Percentiles rank a stretch among this genome's conserved stretches.
Conservation (phyloP, 2,888 invertebrate genomes). For the Ophion slaviceki region DNA sequence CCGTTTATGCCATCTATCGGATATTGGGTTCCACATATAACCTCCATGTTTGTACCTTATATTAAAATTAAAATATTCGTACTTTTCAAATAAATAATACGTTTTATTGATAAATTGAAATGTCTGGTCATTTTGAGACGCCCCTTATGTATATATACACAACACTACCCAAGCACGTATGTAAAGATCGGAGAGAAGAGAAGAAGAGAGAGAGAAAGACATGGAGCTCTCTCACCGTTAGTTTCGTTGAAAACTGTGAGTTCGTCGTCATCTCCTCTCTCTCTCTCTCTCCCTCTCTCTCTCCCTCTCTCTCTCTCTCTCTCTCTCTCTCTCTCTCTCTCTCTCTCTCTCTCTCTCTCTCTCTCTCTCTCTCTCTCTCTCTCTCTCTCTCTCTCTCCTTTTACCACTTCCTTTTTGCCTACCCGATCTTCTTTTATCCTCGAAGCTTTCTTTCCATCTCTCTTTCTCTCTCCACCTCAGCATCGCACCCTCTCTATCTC, state of each 20-base stretch:
- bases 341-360: conserved; percentile 36
- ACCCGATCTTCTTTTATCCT: conserved; percentile 45
- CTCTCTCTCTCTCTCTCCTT: conserved; percentile 28
- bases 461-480: conserved; percentile 18
- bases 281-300: conserved; percentile 32
- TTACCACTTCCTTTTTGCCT: conserved; percentile 48
- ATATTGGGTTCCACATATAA: too few relatives aligned
- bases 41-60: too few relatives aligned
- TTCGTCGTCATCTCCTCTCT: conserved; percentile 42
- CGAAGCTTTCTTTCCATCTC: conserved; percentile 44
- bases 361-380: conserved; percentile 16
- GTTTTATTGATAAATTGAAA: too few relatives aligned
- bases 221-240: conserved; percentile 58
- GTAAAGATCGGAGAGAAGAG: conserved; percentile 27
- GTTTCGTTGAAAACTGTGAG: conserved; percentile 61
- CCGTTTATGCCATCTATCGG: too few relatives aligned
- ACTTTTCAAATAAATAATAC: too few relatives aligned
- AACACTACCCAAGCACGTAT: background rate
- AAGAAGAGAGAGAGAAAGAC: background rate
- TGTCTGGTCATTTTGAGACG: too few relatives aligned
- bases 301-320: background rate
- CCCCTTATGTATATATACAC: too few relatives aligned
- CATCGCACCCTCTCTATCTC: conserved; percentile 4
- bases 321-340: conserved; percentile 43
- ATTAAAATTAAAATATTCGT: too few relatives aligned